phyloP scores from a whole-genome alignment of 2,888 invertebrate species.

The Syrphus vitripennis region DNA sequence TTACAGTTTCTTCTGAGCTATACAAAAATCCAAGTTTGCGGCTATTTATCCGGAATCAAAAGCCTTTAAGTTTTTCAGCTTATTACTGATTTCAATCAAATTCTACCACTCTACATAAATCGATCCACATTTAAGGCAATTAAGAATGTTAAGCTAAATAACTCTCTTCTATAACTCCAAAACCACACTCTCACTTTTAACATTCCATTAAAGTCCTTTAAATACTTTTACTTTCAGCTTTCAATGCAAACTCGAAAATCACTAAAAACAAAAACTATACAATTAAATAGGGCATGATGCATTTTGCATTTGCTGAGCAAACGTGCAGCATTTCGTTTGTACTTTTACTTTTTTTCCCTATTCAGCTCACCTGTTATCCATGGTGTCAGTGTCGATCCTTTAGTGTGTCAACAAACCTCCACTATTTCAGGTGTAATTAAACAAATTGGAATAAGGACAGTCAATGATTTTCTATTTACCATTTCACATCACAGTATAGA shows the following conservation, averaged over 20 bases:
- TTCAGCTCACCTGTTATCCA: slow-evolving; percentile 50
- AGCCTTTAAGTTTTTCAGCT: too few species aligned
- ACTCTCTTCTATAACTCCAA: not conserved
- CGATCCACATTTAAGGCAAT: too few species aligned
- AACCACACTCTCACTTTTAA: not conserved
- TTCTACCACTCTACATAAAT: too few species aligned
- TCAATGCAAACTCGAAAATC: not conserved
- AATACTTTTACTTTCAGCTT: too few species aligned
- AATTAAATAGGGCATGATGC: slow-evolving; percentile 9
- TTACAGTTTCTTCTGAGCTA: too few species aligned
- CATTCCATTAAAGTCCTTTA: not conserved
- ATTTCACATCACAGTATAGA: slow-evolving; percentile 3
- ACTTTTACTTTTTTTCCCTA: not conserved
- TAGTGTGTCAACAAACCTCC: slow-evolving; percentile 54
- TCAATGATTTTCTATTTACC: slow-evolving; percentile 66
- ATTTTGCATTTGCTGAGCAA: not conserved
- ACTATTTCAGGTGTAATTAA: slow-evolving; percentile 61
- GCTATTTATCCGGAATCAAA: too few species aligned
- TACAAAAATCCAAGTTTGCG: too few species aligned
- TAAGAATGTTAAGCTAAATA: too few species aligned
- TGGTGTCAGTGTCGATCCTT: slow-evolving; percentile 44
- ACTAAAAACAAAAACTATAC: not conserved
- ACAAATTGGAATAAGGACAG: slow-evolving; percentile 67
- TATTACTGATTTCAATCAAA: too few species aligned
- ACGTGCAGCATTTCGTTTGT: not conserved